Base-by-base conservation (phyloP, 2,113 vertebrate genomes). In the Eleginops maclovinus region DNA sequence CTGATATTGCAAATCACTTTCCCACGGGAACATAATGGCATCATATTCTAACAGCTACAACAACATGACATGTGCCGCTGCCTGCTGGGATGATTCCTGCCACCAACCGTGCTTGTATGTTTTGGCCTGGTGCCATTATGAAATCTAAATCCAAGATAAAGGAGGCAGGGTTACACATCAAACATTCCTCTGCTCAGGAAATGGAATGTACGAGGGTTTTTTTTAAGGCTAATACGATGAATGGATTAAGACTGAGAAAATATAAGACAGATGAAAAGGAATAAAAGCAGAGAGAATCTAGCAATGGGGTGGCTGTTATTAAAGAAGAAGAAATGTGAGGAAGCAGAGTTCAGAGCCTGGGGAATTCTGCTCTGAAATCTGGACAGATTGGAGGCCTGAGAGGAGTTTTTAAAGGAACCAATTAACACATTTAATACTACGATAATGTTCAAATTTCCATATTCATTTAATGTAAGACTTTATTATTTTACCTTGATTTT, bases 101-200 rank as follows among this genome's bases (percentile, higher is more conserved):
- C 13, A 72, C 24, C 65, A 36, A 67, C 78, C 83, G 72, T 67
- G 75, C 85, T 77, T 83, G 55, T 59, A 43, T 70, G 31, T 81
- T 86, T 80, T 85, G 85, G 85, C 83, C 31, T 9, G 1, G 22
- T n/a, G 82, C 70, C 88, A 51, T 62, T 2, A 10, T 71, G 67
- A 70, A 79, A 44, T 47, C 75, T 82, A 80, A 89, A 82, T 83
- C 87, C 26, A 14, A 75, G 82, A 88, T 84, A 64, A 89, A 75
- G 26, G 43, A 70, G 81, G 65, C 73, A 62, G 58, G 62, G 61
- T 82, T 86, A 77, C 40, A 79, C 62, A 16, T 56, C 55, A 70
- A 83, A 63, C 77, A 77, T 81, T 78, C 59, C 67, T 78, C 36
- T 47, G 61, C 44, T 64, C 51, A 55, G 59, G 54, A 63, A 71